A percentile compares a stretch with the other conserved stretches of the same genome.
phyloP scores from a whole-genome alignment of 2,797 vertebrate species.

The Falco concolor region DNA sequence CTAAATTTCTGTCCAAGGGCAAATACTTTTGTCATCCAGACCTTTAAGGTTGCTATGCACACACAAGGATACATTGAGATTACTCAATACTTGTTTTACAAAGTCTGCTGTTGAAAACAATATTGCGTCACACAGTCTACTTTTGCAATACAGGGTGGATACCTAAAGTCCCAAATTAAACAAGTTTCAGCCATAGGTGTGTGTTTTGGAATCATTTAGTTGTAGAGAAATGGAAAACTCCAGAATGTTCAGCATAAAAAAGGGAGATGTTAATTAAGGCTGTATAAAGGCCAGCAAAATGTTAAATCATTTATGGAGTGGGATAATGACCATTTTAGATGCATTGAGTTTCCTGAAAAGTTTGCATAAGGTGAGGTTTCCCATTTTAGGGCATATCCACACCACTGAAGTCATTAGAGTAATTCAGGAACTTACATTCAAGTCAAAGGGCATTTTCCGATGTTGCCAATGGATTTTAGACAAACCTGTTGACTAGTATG shows the following conservation, averaged over 20 bases:
- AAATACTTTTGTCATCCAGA: conserved; percentile 51
- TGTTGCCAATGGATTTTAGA: not conserved
- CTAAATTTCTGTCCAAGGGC: conserved; percentile 54
- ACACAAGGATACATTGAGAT: conserved; percentile 44
- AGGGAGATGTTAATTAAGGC: not conserved
- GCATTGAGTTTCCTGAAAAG: not conserved
- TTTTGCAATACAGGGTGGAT: conserved; percentile 72
- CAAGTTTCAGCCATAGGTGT: conserved; percentile 45
- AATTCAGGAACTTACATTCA: not conserved
- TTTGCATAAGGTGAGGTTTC: not conserved
- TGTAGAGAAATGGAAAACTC: conserved; percentile 35
- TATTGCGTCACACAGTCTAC: conserved; percentile 58
- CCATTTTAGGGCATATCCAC: not conserved
- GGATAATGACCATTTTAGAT: not conserved
- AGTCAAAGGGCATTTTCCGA: not conserved
- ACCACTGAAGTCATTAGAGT: not conserved
- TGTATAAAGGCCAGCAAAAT: conserved; percentile 12
- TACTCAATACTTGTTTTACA: conserved; percentile 73
- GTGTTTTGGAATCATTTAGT: conserved; percentile 42
- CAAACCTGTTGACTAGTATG: not conserved
- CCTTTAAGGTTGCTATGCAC: conserved; percentile 63
- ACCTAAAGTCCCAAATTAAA: conserved; percentile 62
- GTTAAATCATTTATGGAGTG: not conserved
- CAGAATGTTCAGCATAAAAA: not conserved
- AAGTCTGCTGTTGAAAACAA: conserved; percentile 54